Percentiles rank a stretch among this genome's conserved stretches.
Conservation (phyloP, 2,888 invertebrate species). For the Hymenopus coronatus region DNA sequence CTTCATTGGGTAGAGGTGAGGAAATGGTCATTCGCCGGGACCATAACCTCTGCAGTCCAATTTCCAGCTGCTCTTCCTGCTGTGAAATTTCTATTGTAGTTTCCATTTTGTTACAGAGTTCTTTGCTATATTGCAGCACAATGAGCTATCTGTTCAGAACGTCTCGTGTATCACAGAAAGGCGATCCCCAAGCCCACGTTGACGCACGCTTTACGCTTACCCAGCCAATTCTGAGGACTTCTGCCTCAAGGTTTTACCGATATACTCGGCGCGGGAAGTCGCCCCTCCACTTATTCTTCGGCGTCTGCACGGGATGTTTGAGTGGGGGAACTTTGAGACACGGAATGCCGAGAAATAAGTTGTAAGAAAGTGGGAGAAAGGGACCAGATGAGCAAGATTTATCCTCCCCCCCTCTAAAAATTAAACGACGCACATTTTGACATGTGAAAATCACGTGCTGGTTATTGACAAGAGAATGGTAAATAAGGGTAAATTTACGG, state of each 20-base stretch:
- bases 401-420: not conserved
- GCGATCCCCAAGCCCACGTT: not conserved
- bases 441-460: not conserved
- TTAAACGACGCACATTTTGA: not conserved
- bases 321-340: not conserved
- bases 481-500: not conserved
- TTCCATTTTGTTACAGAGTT: not conserved
- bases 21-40: constrained; percentile 25
- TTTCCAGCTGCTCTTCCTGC: constrained; percentile 42
- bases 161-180: not conserved
- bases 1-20: constrained; percentile 18
- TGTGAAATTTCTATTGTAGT: constrained; percentile 31
- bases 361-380: not conserved
- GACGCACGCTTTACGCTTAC: not conserved
- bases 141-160: no score
- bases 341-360: not conserved
- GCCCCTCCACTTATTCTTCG: not conserved
- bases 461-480: not conserved
- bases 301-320: not conserved
- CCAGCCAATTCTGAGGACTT: not conserved
- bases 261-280: not conserved
- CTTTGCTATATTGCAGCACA: not conserved
- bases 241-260: not conserved
- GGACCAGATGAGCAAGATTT: not conserved
- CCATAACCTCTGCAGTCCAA: constrained; percentile 52